phyloP scores from a whole-genome alignment of 2,888 invertebrate species.

The Harpalus rufipes region DNA sequence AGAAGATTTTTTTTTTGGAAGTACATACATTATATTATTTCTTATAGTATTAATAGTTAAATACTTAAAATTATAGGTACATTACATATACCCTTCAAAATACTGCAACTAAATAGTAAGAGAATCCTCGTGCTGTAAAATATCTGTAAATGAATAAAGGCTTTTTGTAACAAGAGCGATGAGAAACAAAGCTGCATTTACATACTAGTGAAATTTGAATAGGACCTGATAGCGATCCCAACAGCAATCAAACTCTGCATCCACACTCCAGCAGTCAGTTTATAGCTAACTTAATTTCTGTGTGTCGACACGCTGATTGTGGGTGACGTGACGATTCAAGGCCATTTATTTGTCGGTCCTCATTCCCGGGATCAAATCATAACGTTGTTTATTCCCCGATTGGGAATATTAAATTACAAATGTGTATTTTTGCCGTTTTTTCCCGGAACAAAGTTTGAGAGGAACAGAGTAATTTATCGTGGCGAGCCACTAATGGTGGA shows the following conservation, averaged over 20 bases:
- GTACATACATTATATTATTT: too few species aligned
- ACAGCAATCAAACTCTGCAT: constrained; percentile 1
- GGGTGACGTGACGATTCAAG: constrained; percentile 23
- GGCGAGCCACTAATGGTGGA: constrained; percentile 34
- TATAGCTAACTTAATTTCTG: constrained; percentile 17
- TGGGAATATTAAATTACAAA: constrained; percentile 44
- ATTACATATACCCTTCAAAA: too few species aligned
- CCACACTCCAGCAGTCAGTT: neutral
- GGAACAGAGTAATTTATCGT: constrained; percentile 44
- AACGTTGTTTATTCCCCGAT: constrained; percentile 6
- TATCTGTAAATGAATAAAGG: neutral
- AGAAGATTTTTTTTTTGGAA: too few species aligned
- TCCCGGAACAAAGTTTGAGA: constrained; percentile 14
- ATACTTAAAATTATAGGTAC: too few species aligned
- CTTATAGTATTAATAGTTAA: too few species aligned
- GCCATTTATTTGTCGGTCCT: constrained; percentile 24
- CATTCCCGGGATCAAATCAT: constrained; percentile 16
- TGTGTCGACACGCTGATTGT: neutral
- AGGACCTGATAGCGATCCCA: constrained; percentile 9
- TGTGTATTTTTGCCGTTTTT: constrained; percentile 27
- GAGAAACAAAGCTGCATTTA: neutral
- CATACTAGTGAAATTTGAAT: constrained; percentile 23
- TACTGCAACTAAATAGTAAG: too few species aligned
- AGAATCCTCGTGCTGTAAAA: neutral
- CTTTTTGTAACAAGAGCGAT: neutral